Evolutionary conservation across 2,888 invertebrate genomes (phyloP).

Genomic region (Unio delphinus): DNA sequence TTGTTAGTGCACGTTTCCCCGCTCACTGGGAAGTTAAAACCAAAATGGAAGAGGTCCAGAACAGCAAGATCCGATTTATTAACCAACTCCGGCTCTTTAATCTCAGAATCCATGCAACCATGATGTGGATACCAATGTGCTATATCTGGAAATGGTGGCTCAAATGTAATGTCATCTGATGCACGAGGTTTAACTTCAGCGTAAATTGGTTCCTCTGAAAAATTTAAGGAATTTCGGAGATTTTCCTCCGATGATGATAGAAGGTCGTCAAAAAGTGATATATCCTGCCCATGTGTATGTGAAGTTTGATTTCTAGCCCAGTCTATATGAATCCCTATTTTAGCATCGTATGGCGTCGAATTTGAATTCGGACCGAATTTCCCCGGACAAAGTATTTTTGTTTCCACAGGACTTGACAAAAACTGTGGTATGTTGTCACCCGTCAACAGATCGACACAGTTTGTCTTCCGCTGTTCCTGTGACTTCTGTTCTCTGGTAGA

Average conservation of each 20-base stretch:
- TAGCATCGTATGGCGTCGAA: no score
- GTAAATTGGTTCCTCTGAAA: slow-evolving; percentile 30
- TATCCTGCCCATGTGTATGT: no score
- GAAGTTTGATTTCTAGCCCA: no score
- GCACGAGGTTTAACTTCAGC: slow-evolving; percentile 27
- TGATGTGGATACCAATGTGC: slow-evolving; percentile 22
- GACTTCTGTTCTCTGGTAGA: background rate
- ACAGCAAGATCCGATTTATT: no score
- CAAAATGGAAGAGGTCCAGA: no score
- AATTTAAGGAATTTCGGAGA: background rate
- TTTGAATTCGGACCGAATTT: no score
- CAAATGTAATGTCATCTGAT: background rate
- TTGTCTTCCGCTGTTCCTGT: background rate
- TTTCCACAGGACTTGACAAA: background rate
- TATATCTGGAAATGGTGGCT: slow-evolving; percentile 30
- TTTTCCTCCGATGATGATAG: no score
- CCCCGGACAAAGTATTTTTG: background rate
- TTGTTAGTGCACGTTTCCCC: no score
- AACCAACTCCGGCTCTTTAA: slow-evolving; percentile 10
- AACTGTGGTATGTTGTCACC: background rate
- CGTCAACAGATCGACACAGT: slow-evolving; percentile 1
- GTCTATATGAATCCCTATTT: no score
- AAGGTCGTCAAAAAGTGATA: no score
- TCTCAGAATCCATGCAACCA: slow-evolving; percentile 10
- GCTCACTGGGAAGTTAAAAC: no score